Evolutionary conservation across 2,888 invertebrate genomes (phyloP).

Genomic region (Drosophila subsilvestris): DNA sequence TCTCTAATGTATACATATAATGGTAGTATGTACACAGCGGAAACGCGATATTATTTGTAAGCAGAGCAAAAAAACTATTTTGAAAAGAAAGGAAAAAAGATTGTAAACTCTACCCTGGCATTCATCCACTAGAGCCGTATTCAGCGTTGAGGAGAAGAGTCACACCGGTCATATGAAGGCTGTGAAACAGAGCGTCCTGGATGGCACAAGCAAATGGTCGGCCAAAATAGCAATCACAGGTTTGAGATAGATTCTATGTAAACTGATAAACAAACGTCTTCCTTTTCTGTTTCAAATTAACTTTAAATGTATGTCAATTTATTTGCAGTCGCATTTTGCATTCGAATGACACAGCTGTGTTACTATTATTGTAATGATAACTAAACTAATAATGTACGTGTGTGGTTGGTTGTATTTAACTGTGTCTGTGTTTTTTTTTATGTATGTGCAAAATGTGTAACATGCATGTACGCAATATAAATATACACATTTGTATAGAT

Average conservation of each 20-base stretch:
- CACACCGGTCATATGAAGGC: constrained; percentile 98
- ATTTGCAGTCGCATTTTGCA: constrained; percentile 33
- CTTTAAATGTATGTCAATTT: constrained; percentile 44
- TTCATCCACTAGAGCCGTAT: constrained; percentile 91
- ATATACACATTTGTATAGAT: background rate
- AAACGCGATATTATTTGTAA: background rate
- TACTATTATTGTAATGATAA: constrained; percentile 23
- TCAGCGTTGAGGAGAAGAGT: constrained; percentile 96
- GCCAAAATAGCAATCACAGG: constrained; percentile 99
- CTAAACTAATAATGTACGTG: constrained; percentile 17
- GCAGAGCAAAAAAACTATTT: background rate
- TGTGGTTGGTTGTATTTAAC: constrained; percentile 21
- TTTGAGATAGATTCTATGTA: constrained; percentile 86
- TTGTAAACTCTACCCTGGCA: constrained; percentile 25
- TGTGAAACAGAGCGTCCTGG: constrained; percentile 99
- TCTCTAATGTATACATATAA: background rate
- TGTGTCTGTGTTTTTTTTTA: constrained; percentile 3
- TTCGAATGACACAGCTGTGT: constrained; percentile 34
- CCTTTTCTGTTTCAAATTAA: constrained; percentile 36
- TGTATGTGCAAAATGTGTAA: constrained; percentile 15
- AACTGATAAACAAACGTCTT: constrained; percentile 30
- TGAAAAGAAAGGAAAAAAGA: background rate
- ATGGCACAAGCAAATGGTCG: constrained; percentile 99
- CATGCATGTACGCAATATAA: constrained; percentile 29
- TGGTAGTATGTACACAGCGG: background rate